Conservation (phyloP, 2,888 invertebrate species). For the Chloromyia formosa region DNA sequence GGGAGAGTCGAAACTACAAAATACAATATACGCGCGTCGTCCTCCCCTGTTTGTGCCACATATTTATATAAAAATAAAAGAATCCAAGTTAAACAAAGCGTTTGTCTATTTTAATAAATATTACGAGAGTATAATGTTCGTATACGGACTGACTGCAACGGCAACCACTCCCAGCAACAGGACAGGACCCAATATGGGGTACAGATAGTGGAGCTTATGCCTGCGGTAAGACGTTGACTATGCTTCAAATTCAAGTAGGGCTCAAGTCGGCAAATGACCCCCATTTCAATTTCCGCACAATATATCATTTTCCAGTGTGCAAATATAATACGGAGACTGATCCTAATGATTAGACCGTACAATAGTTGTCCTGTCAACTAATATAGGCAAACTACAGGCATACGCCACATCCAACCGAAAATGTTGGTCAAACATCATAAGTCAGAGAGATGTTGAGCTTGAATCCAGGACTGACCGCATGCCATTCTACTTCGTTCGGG, state of each 20-base stretch:
- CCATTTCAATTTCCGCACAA: slow-evolving; percentile 37
- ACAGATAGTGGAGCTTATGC: background rate
- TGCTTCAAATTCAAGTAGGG: background rate
- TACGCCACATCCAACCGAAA: slow-evolving; percentile 14
- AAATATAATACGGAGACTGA: slow-evolving; percentile 15
- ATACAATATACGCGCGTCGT: too few relatives aligned
- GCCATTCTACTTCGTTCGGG: background rate
- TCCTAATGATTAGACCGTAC: slow-evolving; percentile 7
- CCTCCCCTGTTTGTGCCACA: too few relatives aligned
- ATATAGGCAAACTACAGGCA: background rate
- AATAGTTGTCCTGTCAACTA: too few relatives aligned
- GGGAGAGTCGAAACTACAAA: slow-evolving; percentile 15
- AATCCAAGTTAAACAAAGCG: slow-evolving; percentile 23
- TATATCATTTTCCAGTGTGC: slow-evolving; percentile 11
- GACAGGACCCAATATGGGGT: slow-evolving; percentile 13
- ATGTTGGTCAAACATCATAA: slow-evolving; percentile 38
- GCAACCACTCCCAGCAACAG: background rate
- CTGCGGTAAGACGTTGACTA: too few relatives aligned
- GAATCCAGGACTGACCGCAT: slow-evolving; percentile 32
- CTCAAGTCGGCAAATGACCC: slow-evolving; percentile 10
- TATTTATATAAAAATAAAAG: background rate
- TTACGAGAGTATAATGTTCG: slow-evolving; percentile 8
- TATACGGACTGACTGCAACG: background rate
- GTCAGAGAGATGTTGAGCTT: background rate
- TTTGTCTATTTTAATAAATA: slow-evolving; percentile 7